These are phyloP conservation scores for Pomatostomus ruficeps DNA, from an alignment of 2,113 vertebrate genomes.

Conservation along the genomic window DNA sequence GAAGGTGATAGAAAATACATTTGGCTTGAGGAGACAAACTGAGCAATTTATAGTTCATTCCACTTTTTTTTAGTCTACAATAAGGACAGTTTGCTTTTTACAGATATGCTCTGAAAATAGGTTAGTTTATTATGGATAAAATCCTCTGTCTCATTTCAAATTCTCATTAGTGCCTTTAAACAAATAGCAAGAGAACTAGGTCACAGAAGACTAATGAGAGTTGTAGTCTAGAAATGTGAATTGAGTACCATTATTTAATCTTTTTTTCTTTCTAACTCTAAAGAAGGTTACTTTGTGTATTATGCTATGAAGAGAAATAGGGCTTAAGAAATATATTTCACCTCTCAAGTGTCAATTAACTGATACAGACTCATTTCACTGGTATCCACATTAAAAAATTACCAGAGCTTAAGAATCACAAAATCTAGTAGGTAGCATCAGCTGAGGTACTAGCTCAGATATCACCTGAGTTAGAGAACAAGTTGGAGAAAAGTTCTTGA, in stretches of 20 bases:
- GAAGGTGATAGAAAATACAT: not conserved
- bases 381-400: not conserved
- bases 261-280: not conserved
- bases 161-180: constrained; percentile 14
- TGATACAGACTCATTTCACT: not conserved
- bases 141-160: not conserved
- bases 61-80: not conserved
- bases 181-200: not conserved
- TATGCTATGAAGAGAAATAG: not conserved
- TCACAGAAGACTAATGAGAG: not conserved
- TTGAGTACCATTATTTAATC: not conserved
- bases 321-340: not conserved
- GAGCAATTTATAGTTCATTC: not conserved
- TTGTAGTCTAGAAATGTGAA: not conserved
- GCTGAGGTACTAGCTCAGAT: not conserved
- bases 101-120: not conserved
- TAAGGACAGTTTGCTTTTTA: not conserved
- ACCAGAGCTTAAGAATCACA: not conserved
- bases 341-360: not conserved
- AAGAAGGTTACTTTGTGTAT: not conserved
- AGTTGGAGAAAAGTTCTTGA: not conserved
- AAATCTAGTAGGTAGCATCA: not conserved
- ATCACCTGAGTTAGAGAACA: not conserved
- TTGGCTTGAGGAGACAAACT: not conserved
- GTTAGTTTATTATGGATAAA: not conserved